Conservation (phyloP, 2,888 invertebrate species). For the Leuctra nigra region DNA sequence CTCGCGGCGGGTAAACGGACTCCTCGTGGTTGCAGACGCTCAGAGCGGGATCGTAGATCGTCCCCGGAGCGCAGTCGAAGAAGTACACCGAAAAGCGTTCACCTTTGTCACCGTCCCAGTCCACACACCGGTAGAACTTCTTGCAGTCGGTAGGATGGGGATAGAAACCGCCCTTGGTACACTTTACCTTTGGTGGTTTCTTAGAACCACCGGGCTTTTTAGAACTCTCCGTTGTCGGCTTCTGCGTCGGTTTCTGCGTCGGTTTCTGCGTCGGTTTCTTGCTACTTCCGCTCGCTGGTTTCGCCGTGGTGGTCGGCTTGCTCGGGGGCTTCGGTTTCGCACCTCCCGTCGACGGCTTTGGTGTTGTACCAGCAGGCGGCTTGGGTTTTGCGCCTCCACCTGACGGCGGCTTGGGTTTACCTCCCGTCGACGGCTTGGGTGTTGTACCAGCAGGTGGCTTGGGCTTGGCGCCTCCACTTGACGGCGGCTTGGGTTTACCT, state of each 20-base stretch:
- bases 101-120: constrained; percentile 49
- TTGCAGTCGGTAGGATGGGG: constrained; percentile 61
- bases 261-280: constrained; percentile 1
- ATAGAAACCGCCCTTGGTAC: constrained; percentile 63
- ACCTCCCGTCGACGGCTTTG: constrained; percentile 1
- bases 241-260: constrained; percentile 20
- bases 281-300: not conserved
- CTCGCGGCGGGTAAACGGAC: constrained; percentile 51
- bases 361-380: not conserved
- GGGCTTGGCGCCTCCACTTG: not conserved
- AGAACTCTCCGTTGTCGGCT: constrained; percentile 9
- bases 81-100: constrained; percentile 53
- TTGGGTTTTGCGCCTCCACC: not conserved
- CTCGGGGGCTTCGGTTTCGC: not conserved
- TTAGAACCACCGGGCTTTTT: constrained; percentile 2
- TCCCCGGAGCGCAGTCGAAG: constrained; percentile 61
- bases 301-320: constrained; percentile 1
- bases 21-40: constrained; percentile 61
- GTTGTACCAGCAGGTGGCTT: not conserved
- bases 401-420: not conserved
- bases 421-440: not conserved
- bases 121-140: constrained; percentile 72
- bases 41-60: constrained; percentile 62
- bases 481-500: not conserved
- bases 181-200: constrained; percentile 36